Percentiles rank a stretch among this genome's conserved stretches.
Conservation (phyloP, 1,140 invertebrate species). For the Drosophila subobscura region DNA sequence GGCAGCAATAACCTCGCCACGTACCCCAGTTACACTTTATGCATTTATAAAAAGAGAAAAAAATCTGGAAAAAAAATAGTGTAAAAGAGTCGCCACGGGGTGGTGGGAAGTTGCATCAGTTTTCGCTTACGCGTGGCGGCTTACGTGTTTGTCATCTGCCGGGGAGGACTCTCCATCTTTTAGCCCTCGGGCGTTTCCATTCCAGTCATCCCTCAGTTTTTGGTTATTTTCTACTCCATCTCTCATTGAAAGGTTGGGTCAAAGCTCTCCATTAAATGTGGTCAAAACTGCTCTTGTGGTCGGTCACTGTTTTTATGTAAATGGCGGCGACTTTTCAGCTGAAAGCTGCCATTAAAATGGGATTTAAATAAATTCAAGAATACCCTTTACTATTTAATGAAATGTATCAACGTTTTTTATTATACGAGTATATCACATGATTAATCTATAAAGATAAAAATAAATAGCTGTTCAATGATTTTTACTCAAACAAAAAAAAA, state of each 20-base stretch:
- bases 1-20: slow-evolving; percentile 6
- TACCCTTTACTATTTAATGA: too few species aligned
- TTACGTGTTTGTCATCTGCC: slow-evolving; percentile 53
- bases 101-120: slow-evolving; percentile 58
- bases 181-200: too few species aligned
- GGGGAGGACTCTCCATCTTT: slow-evolving; percentile 10
- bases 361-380: background rate
- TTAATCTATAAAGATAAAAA: too few species aligned
- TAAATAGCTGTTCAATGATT: too few species aligned
- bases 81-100: slow-evolving; percentile 1
- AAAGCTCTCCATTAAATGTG: slow-evolving; percentile 29
- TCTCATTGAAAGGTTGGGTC: slow-evolving; percentile 13
- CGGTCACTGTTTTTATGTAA: slow-evolving; percentile 28
- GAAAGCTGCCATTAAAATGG: background rate
- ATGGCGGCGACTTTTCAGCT: slow-evolving; percentile 17
- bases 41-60: slow-evolving; percentile 64
- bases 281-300: slow-evolving; percentile 6
- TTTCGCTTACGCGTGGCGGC: slow-evolving; percentile 61
- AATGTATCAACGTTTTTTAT: too few species aligned
- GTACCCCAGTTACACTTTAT: slow-evolving; percentile 49
- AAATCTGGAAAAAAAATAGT: slow-evolving; percentile 60
- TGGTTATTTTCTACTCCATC: too few species aligned
- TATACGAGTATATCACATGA: too few species aligned
- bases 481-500: too few species aligned
- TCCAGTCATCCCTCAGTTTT: too few species aligned